A percentile compares a stretch with the other conserved stretches of the same genome.
Conservation (phyloP, 1,140 invertebrate species). For the Bombus polaris region DNA sequence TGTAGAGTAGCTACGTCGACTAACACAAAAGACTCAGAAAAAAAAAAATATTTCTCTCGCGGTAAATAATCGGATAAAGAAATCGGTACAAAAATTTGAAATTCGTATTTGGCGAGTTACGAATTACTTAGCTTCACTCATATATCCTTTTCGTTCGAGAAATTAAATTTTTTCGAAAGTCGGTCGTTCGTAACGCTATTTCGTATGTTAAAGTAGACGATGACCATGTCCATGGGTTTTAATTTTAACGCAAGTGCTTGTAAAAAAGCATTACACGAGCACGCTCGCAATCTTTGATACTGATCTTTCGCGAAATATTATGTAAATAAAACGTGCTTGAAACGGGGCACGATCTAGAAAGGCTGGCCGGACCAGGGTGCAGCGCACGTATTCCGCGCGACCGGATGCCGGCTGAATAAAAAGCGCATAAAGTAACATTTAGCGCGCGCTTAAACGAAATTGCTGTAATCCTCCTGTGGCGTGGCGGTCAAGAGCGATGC, state of each 20-base stretch:
- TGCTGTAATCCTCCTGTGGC: conserved; percentile 78
- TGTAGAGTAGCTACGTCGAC: conserved; percentile 13
- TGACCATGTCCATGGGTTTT: conserved; percentile 1
- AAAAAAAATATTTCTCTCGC: background rate
- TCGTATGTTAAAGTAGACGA: background rate
- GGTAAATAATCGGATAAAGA: background rate
- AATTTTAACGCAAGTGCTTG: conserved; percentile 4
- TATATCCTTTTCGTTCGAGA: too few species aligned
- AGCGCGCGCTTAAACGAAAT: conserved; percentile 80
- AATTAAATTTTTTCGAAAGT: background rate
- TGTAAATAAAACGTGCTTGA: conserved; percentile 76
- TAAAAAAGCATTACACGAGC: background rate
- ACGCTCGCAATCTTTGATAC: conserved; percentile 63
- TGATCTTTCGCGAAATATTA: conserved; percentile 74
- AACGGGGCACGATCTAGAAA: conserved; percentile 57
- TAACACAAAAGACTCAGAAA: background rate
- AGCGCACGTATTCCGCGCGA: conserved; percentile 15
- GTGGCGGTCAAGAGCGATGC: conserved; percentile 36
- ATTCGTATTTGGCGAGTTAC: too few species aligned
- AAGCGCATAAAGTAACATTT: conserved; percentile 78
- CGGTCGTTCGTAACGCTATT: background rate
- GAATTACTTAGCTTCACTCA: too few species aligned
- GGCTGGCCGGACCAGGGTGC: background rate
- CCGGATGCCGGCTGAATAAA: conserved; percentile 67
- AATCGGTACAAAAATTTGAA: background rate